phyloP scores from a whole-genome alignment of 2,888 invertebrate genomes.

The Orthosia gothica region DNA sequence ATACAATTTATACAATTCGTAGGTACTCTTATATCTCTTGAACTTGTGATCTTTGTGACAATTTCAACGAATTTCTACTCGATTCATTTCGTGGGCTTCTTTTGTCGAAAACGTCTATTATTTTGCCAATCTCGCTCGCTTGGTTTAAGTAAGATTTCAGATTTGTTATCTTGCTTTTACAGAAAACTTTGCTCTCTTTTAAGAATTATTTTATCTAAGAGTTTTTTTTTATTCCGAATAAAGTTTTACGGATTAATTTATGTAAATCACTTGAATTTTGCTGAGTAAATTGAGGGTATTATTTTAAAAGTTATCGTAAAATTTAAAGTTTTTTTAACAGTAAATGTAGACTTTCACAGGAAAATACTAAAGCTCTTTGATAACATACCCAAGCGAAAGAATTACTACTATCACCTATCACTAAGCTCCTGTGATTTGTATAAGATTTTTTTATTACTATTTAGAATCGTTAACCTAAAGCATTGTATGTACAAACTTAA shows the following conservation, averaged over 20 bases:
- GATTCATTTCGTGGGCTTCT: slow-evolving; percentile 18
- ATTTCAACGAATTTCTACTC: slow-evolving; percentile 65
- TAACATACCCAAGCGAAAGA: background rate
- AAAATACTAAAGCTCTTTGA: slow-evolving; percentile 21
- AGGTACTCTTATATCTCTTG: slow-evolving; percentile 72
- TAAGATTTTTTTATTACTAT: background rate
- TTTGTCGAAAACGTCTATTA: slow-evolving; percentile 37
- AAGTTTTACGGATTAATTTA: slow-evolving; percentile 21
- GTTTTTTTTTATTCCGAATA: slow-evolving; percentile 15
- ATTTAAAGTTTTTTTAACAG: background rate
- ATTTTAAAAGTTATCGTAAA: slow-evolving; percentile 2
- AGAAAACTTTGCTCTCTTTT: slow-evolving; percentile 31
- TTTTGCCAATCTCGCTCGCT: slow-evolving; percentile 19
- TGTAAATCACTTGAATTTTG: slow-evolving; percentile 2
- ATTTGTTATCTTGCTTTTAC: slow-evolving; percentile 43
- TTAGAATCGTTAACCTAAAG: background rate
- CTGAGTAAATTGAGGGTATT: slow-evolving; percentile 16
- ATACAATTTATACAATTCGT: slow-evolving; percentile 66
- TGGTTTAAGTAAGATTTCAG: slow-evolving; percentile 39
- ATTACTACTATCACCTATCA: too few species aligned
- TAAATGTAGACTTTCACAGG: slow-evolving; percentile 5
- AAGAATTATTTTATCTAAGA: slow-evolving; percentile 33
- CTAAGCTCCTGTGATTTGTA: background rate
- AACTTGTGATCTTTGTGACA: slow-evolving; percentile 78
- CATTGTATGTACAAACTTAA: background rate